Conservation (phyloP, 1,140 invertebrate species). For the Drosophila mojavensis region DNA sequence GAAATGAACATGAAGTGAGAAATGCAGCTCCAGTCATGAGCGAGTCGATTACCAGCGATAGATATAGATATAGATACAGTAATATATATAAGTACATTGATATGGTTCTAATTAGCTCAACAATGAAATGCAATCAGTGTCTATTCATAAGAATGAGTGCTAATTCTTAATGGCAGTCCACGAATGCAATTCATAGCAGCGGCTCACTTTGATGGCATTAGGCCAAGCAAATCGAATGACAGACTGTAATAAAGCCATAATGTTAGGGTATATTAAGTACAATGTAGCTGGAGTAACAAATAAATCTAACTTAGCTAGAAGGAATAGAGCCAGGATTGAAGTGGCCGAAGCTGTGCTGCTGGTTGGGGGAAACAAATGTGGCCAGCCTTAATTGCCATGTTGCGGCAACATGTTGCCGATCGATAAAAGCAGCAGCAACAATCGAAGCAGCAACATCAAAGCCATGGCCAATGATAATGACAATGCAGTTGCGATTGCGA, state of each 20-base stretch:
- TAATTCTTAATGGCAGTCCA: neutral
- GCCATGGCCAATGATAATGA: constrained; percentile 62
- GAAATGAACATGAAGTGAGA: neutral
- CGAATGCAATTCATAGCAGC: neutral
- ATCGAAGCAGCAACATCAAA: constrained; percentile 56
- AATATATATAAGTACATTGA: neutral
- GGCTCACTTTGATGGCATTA: constrained; percentile 16
- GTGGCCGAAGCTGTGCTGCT: neutral
- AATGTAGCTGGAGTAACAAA: constrained; percentile 69
- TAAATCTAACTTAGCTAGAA: constrained; percentile 52
- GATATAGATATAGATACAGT: neutral
- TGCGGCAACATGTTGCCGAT: constrained; percentile 80
- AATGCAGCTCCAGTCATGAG: neutral
- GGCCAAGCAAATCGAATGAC: constrained; percentile 14
- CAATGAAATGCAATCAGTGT: neutral
- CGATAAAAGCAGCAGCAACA: constrained; percentile 66
- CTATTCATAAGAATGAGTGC: neutral
- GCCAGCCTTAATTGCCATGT: constrained; percentile 78
- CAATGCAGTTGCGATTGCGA: constrained; percentile 50
- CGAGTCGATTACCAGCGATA: neutral
- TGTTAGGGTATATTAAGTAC: constrained; percentile 52
- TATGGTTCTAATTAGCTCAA: neutral
- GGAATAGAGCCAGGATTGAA: constrained; percentile 11
- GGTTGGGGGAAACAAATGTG: constrained; percentile 6
- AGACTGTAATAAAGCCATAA: constrained; percentile 27